Percentiles rank a stretch among this genome's conserved stretches.
Evolutionary conservation across 2,113 vertebrate species (phyloP).

Genomic region (Scomber colias): DNA sequence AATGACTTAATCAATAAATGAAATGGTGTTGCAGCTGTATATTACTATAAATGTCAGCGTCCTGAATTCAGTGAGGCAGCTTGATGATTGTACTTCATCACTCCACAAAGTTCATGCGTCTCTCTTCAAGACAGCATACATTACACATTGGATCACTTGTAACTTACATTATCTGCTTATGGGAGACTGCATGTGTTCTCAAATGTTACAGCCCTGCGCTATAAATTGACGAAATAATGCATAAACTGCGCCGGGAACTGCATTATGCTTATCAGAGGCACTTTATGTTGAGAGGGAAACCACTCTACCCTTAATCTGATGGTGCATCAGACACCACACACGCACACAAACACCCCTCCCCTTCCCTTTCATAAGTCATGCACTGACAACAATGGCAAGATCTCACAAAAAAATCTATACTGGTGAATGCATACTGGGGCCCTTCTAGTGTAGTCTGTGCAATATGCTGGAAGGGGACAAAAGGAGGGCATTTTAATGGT

Average conservation of each 20-base stretch:
- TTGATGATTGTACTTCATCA: background rate
- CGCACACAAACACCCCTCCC: background rate
- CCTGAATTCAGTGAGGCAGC: too few species aligned
- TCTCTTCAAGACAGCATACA: too few species aligned
- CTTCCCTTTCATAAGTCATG: conserved; percentile 48
- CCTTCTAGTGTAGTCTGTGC: conserved; percentile 33
- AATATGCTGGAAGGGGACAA: conserved; percentile 60
- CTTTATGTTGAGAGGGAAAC: background rate
- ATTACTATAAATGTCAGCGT: too few species aligned
- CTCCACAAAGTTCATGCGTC: too few species aligned
- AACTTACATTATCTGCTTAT: background rate
- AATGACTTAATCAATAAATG: too few species aligned
- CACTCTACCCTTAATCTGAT: conserved; percentile 38
- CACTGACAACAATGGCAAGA: conserved; percentile 55
- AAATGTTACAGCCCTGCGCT: background rate
- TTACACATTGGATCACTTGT: background rate
- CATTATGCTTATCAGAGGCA: background rate
- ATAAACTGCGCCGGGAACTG: too few species aligned
- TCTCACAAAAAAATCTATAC: conserved; percentile 49
- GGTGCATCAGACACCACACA: background rate
- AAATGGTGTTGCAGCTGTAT: too few species aligned
- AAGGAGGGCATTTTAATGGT: conserved; percentile 72
- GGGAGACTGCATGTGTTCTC: background rate
- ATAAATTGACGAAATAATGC: too few species aligned
- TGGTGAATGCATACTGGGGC: conserved; percentile 46